Base-by-base conservation (phyloP, 2,113 vertebrate genomes). In the Upupa epops region DNA sequence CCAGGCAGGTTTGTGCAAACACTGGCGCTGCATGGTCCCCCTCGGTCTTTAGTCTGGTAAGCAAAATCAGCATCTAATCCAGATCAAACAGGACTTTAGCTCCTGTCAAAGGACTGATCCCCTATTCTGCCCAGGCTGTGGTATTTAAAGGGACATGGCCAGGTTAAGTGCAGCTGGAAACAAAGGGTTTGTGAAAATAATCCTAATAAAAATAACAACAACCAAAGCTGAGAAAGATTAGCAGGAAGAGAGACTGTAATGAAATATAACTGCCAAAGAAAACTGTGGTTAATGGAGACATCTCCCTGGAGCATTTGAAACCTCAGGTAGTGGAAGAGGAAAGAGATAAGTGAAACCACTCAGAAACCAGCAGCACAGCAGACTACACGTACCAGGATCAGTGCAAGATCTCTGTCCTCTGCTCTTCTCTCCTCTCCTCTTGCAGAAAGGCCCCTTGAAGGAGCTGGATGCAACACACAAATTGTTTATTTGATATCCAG, bases 11-110 rank as follows among this genome's bases (percentile, higher is more conserved):
- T 96, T 95, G 93, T 90, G 90, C 96, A 96, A 96, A 95, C 93
- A 96, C 92, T 87, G 92, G 88, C 83, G 1, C 86, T 90, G 76
- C 73, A 3, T 90, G 93, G 88, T 96, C 92, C 94, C 95, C 78
- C 77, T 93, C 29, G 21, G 70, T 93, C 96, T 95, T 96, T 96
- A 95, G 96, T 89, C 95, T 96, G 86, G 95, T 95, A 94, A 96
- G 94, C 93, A 96, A 96, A 96, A 94, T 94, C 93, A 80, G 96
- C 94, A 95, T 96, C 93, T 96, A 96, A 96, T 96, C 96, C 96
- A 96, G 96, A 94, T 96, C 96, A 96, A 96, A 96, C 95, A 96
- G 95, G 96, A 96, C 96, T 94, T 96, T 96, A 96, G 96, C 90
- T 95, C 96, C 95, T 96, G 95, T 92, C 93, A 93, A 81, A 96